Evolutionary conservation across 2,888 invertebrate genomes (phyloP).

Genomic region (Cheilosia vernalis): DNA sequence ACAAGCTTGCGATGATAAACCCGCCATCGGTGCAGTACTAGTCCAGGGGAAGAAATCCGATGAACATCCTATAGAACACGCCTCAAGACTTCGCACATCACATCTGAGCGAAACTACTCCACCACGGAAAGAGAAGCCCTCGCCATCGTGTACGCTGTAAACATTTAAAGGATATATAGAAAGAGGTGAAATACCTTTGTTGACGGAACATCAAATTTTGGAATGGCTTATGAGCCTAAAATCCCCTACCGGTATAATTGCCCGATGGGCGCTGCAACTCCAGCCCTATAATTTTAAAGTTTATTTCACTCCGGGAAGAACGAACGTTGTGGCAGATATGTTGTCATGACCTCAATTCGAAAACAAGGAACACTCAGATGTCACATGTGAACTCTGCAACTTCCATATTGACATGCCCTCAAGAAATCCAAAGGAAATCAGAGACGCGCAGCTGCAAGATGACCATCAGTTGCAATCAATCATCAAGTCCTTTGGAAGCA

Average conservation of each 20-base stretch:
- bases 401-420: too few species aligned
- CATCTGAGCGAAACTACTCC: background rate
- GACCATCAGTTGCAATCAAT: too few species aligned
- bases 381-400: too few species aligned
- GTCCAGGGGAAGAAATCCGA: too few species aligned
- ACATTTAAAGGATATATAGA: background rate
- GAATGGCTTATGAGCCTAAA: slow-evolving; percentile 1
- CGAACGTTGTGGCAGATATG: too few species aligned
- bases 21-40: background rate
- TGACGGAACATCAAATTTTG: background rate
- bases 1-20: background rate
- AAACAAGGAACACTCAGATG: too few species aligned
- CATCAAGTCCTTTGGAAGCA: background rate
- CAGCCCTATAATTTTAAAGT: background rate
- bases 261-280: background rate
- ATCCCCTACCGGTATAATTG: background rate
- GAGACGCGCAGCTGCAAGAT: too few species aligned
- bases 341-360: too few species aligned
- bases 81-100: background rate
- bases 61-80: background rate
- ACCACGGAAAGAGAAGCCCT: too few species aligned
- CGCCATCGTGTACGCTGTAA: background rate
- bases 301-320: background rate
- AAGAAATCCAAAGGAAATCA: too few species aligned
- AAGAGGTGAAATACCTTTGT: background rate